Evolutionary conservation across 2,113 vertebrate species (phyloP), one percentile per base, ranked within the genome.

Genomic region (Seriola quinqueradiata): DNA sequence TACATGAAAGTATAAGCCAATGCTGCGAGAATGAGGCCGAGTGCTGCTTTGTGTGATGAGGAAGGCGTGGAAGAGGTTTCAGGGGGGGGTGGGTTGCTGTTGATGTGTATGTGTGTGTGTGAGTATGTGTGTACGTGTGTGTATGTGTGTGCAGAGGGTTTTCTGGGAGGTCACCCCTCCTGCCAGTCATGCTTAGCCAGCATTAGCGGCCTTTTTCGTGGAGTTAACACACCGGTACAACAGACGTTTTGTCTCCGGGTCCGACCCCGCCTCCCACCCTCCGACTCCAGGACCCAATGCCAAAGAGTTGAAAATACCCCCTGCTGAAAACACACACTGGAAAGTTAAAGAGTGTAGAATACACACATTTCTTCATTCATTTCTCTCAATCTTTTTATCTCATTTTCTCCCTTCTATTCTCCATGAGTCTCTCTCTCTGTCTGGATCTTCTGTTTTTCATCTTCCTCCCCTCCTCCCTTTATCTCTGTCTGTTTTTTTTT

Each of bases 101-200:
- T 25, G 14, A 54, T 70, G 59, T 64, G 79, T 74, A 60, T 54
- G 75, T 73, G 80, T 78, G 60, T 64, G 44, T 46, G 60, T 11
- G 11, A 19, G 48, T 19, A 17, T 19, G 48, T 50, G 52, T 23
- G 75, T 60, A 73, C 66, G 40, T 59, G 44, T 46, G 55, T 75
- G 69, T 67, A 67, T 80, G 85, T 63, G 60, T 48, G 66, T 40
- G 11, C 28, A 32, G 48, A 59, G 57, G 73, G 81, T 79, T 82
- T 71, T 77, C 63, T 76, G 85, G 87, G 88, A 89, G 92, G 93
- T 95, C 93, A 90, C 83, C 90, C 85, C 90, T 92, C 93, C 93
- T 95, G 94, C 94, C 94, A 95, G 93, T 95, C 94, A 95, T 92
- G 93, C 95, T 95, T 95, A 95, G 86, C 83, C 87, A 88, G 92